Percentiles rank a stretch among this genome's conserved stretches.
Evolutionary conservation across 1,140 invertebrate species (phyloP).

Genomic region (Hyphantria cunea): DNA sequence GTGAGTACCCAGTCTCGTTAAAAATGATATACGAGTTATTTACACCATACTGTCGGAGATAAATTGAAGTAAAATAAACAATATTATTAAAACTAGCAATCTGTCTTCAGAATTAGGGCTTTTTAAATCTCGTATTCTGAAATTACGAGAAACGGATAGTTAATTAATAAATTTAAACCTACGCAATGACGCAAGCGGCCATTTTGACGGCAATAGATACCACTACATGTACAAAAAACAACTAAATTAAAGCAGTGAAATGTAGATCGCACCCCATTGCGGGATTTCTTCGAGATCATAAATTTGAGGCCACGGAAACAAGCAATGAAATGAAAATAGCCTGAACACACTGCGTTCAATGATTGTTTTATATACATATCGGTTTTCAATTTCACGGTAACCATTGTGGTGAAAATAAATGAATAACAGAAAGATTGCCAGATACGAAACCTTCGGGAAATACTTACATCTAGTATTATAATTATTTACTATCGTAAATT

Average conservation of each 20-base stretch:
- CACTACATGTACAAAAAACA: conserved; percentile 1
- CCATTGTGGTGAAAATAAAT: conserved; percentile 6
- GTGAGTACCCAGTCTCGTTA: too few relatives aligned
- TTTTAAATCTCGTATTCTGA: too few relatives aligned
- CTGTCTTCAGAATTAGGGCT: too few relatives aligned
- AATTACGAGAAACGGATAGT: background rate
- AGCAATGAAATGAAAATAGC: background rate
- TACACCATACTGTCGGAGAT: too few relatives aligned
- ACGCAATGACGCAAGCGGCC: conserved; percentile 1
- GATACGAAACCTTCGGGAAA: conserved; percentile 43
- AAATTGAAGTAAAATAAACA: too few relatives aligned
- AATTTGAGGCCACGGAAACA: background rate
- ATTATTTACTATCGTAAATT: conserved; percentile 67
- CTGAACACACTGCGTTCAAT: background rate
- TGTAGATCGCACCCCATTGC: background rate
- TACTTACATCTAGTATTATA: conserved; percentile 43
- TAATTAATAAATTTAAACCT: conserved; percentile 8
- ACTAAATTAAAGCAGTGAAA: conserved; percentile 1
- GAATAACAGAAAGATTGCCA: conserved; percentile 5
- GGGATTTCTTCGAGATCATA: conserved; percentile 8
- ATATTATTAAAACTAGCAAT: too few relatives aligned
- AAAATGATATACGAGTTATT: too few relatives aligned
- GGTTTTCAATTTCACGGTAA: conserved; percentile 19
- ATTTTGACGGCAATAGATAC: background rate
- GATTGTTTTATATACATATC: conserved; percentile 2